Evolutionary conservation across 2,888 invertebrate species (phyloP).

Genomic region (Lasioglossum villosulum): DNA sequence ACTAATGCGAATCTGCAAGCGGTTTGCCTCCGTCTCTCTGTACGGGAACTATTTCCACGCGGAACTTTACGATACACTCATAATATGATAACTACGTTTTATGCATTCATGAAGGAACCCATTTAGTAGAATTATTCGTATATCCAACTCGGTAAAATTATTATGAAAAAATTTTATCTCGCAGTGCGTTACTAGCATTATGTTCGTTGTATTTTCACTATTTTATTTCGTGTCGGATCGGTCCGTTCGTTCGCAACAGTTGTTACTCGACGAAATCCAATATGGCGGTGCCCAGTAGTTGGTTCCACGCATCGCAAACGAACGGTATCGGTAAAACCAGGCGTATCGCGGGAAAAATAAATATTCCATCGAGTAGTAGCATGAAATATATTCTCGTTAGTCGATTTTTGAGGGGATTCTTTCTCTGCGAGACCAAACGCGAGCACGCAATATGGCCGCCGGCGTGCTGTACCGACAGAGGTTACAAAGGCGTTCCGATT

Average conservation of each 20-base stretch:
- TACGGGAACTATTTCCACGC: not conserved
- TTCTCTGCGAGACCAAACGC: not conserved
- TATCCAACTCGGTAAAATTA: too few relatives aligned
- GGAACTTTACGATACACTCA: not conserved
- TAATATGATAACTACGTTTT: not conserved
- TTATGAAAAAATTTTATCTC: too few relatives aligned
- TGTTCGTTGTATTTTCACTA: not conserved
- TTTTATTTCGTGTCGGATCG: not conserved
- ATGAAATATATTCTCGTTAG: not conserved
- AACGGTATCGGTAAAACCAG: not conserved
- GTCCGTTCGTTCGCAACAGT: not conserved
- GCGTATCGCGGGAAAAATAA: not conserved
- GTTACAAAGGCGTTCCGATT: constrained; percentile 23
- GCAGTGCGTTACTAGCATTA: too few relatives aligned
- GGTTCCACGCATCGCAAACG: not conserved
- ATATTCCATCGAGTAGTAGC: not conserved
- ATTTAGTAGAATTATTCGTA: too few relatives aligned
- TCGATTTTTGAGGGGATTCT: not conserved
- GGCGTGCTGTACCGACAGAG: not conserved
- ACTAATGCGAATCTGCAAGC: not conserved
- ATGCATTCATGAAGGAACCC: too few relatives aligned
- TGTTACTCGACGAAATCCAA: not conserved
- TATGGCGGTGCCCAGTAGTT: not conserved
- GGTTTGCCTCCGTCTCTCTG: not conserved
- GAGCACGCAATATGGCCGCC: not conserved